Conservation (phyloP, 2,797 vertebrate species). For the Poecilia wingei region DNA sequence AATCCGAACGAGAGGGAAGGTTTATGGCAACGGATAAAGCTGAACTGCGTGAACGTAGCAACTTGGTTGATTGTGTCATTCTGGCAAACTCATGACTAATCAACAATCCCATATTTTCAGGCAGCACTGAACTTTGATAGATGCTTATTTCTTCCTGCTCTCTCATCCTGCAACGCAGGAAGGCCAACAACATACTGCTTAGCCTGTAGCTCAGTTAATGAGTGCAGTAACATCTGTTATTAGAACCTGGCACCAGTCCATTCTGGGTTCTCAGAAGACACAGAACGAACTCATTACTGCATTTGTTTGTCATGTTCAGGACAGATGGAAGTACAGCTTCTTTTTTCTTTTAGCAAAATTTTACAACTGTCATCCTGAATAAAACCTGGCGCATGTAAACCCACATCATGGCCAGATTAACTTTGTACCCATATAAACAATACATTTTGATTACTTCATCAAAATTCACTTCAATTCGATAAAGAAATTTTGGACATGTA, state of each 20-base stretch:
- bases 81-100: too few relatives aligned
- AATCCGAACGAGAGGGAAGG: neutral
- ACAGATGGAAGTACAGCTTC: neutral
- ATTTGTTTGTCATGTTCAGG: neutral
- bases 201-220: neutral
- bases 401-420: neutral
- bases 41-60: neutral
- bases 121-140: neutral
- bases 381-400: neutral
- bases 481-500: neutral
- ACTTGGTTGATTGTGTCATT: neutral
- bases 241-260: neutral
- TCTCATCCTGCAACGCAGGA: too few relatives aligned
- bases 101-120: neutral
- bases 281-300: neutral
- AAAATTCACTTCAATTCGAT: neutral
- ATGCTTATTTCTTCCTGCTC: too few relatives aligned
- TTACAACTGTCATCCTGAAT: neutral
- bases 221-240: neutral
- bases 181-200: neutral
- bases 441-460: neutral
- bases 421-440: neutral
- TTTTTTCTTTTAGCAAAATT: neutral
- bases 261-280: neutral
- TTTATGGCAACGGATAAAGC: too few relatives aligned